Base-by-base conservation (phyloP, 1,140 invertebrate species). In the Cydia splendana region DNA sequence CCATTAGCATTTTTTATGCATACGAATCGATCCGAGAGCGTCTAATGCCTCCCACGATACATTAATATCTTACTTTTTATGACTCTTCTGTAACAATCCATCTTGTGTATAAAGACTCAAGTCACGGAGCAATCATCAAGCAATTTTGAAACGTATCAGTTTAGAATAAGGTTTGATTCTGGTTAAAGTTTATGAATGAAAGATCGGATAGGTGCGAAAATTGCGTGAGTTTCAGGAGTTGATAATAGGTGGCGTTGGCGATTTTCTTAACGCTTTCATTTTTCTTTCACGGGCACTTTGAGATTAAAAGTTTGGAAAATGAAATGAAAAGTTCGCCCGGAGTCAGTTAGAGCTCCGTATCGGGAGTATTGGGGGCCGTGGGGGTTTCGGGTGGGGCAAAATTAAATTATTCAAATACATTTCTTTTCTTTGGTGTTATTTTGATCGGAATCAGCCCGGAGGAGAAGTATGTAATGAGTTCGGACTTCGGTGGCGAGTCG, bases 51-150 rank as follows among this genome's bases (percentile, higher is more conserved):
- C 91, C 91, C 91, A 85, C 90, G 91, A 93, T 93, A 93, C 91
- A 93, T 93, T 93, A 93, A 93, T 93, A 93, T 93, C 91, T 93
- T 92, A 93, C 89, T 93, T 93, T 93, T 93, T 93, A 93, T 92
- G 91, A 93, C 88, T 93, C 90, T 91, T 91, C 88, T 87, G 88
- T 88, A 93, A 92, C 87, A 91, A 91, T 91, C 81, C 89, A 85
- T 89, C 85, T 79, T 71, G 18, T 67, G 34, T 51, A n/a, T 62
- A 69, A 75, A 77, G 77, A 76, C 82, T 75, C 84, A 92, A 89
- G 65, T 78, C 77, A 77, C 87, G n/a, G 0, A 4, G 4, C 10
- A 0, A 1, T 2, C 7, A 13, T n/a, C 62, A 15, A 20, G 2
- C 1, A 0, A 85, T 81, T 24, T 77, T 15, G 65, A 12, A 76